Evolutionary conservation across 2,797 vertebrate species (phyloP).

Genomic region (Synaphobranchus kaupii): DNA sequence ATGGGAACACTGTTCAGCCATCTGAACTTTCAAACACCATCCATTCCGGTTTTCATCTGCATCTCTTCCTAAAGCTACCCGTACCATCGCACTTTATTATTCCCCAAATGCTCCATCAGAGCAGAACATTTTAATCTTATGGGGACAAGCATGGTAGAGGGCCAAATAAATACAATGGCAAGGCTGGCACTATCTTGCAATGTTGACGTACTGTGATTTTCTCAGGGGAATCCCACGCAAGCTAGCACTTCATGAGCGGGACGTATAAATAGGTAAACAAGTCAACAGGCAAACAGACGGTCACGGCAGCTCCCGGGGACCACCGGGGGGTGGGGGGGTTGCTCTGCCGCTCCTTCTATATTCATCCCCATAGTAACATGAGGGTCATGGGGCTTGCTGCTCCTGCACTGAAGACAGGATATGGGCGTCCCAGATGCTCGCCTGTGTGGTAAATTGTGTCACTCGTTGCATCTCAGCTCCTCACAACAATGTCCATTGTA

Average conservation of each 20-base stretch:
- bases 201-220: constrained; percentile 68
- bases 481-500: background rate
- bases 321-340: background rate
- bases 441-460: background rate
- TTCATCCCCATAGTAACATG: background rate
- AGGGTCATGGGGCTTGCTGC: background rate
- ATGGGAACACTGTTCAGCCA: background rate
- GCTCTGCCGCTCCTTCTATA: background rate
- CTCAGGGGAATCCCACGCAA: constrained; percentile 59
- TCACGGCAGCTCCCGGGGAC: constrained; percentile 11
- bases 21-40: background rate
- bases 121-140: background rate
- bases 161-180: constrained; percentile 56
- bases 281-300: constrained; percentile 55
- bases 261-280: constrained; percentile 68
- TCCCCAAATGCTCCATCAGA: background rate
- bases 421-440: background rate
- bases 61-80: background rate
- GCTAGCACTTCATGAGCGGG: constrained; percentile 59
- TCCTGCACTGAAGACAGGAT: background rate
- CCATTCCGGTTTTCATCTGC: background rate
- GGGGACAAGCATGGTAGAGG: constrained; percentile 53
- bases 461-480: background rate
- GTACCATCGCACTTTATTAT: background rate
- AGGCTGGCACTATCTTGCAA: constrained; percentile 58